phyloP scores from a whole-genome alignment of 1,140 invertebrate species.

The Drosophila albomicans region DNA sequence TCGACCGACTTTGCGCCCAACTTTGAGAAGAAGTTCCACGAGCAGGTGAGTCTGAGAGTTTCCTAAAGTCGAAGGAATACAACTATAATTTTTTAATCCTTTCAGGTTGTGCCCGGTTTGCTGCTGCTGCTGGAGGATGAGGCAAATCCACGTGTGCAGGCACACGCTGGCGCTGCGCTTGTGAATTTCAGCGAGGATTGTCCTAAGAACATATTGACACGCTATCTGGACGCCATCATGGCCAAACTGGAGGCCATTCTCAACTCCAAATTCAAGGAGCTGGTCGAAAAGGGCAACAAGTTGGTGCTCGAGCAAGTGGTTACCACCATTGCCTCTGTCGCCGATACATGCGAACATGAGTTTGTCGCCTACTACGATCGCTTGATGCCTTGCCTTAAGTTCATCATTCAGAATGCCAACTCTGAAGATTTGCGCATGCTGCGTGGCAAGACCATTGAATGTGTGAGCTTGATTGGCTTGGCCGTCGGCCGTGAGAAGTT shows the following conservation, averaged over 20 bases:
- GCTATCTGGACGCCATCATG: conserved; percentile 96
- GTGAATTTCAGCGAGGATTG: conserved; percentile 99
- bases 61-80: not conserved
- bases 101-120: conserved; percentile 93
- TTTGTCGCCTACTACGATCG: conserved; percentile 87
- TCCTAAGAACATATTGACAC: conserved; percentile 96
- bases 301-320: conserved; percentile 98
- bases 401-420: conserved; percentile 95
- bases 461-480: conserved; percentile 98
- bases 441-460: conserved; percentile 98
- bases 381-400: conserved; percentile 20
- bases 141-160: conserved; percentile 96
- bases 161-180: conserved; percentile 96
- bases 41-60: conserved; percentile 86
- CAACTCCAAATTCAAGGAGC: conserved; percentile 96
- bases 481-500: conserved; percentile 99
- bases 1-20: conserved; percentile 98
- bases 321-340: conserved; percentile 99
- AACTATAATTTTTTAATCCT: not conserved
- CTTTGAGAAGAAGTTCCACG: conserved; percentile 99
- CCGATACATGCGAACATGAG: conserved; percentile 99
- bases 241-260: conserved; percentile 95
- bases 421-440: conserved; percentile 94
- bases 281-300: conserved; percentile 97
- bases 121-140: conserved; percentile 96